A percentile compares a stretch with the other conserved stretches of the same genome.
Conservation (phyloP, 1,140 invertebrate species). For the Paramacrobiotus metropolitanus region DNA sequence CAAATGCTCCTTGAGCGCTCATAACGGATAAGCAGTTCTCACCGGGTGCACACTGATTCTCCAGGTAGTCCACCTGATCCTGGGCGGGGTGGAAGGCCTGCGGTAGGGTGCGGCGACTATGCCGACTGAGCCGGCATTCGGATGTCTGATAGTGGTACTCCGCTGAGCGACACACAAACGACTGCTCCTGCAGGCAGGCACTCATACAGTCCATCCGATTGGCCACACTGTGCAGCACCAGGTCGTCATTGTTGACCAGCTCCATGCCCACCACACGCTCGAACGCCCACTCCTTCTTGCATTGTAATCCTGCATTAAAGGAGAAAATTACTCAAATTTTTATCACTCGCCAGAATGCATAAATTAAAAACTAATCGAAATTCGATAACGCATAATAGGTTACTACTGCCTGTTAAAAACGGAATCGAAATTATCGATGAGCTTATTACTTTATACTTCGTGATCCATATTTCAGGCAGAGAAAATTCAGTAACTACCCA, state of each 20-base stretch:
- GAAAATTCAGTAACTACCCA: too few relatives aligned
- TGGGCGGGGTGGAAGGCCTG: slow-evolving; percentile 20
- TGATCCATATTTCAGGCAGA: too few relatives aligned
- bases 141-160: slow-evolving; percentile 22
- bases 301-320: slow-evolving; percentile 18
- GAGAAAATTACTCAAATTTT: too few relatives aligned
- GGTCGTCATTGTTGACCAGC: slow-evolving; percentile 20
- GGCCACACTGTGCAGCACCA: slow-evolving; percentile 21
- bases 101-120: slow-evolving; percentile 24
- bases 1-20: too few relatives aligned
- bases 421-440: too few relatives aligned
- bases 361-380: slow-evolving; percentile 5
- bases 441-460: too few relatives aligned
- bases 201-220: slow-evolving; percentile 24
- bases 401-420: too few relatives aligned
- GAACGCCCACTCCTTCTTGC: slow-evolving; percentile 28
- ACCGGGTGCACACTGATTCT: slow-evolving; percentile 29
- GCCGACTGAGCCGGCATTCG: slow-evolving; percentile 24
- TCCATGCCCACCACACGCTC: slow-evolving; percentile 27
- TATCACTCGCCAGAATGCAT: not conserved
- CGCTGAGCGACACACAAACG: slow-evolving; percentile 25
- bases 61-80: slow-evolving; percentile 27
- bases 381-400: too few relatives aligned
- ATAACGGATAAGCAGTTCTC: too few relatives aligned
- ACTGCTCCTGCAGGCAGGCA: slow-evolving; percentile 21